Evolutionary conservation across 2,113 vertebrate genomes (phyloP), one percentile per base, ranked within the genome.

Genomic region (Myiopsitta monachus): DNA sequence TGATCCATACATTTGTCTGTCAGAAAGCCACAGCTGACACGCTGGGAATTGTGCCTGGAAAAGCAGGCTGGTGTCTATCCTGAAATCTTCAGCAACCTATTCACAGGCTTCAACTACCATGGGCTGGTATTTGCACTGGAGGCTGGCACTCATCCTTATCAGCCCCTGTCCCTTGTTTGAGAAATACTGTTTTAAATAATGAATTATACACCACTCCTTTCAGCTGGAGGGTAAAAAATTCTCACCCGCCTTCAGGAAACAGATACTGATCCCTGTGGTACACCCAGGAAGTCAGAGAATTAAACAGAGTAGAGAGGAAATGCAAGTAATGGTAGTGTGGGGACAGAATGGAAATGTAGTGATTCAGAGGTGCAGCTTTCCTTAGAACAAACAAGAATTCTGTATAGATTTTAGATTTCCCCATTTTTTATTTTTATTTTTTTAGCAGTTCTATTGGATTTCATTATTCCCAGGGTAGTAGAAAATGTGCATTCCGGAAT

Each of bases 401-500:
- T 79, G 18, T 57, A 47, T 41, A 87, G n/a, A 59, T n/a, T 59
- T 59, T 59, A 51, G 63, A 89, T 91, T 91, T 95, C 33, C 57
- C 6, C 31, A 47, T 68, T 57, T n/a, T n/a, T n/a, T 73, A 88
- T 83, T 10, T 8, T 26, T 51, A 51, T n/a, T n/a, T 59, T 59
- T 23, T 1, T 52, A 87, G 47, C 52, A 82, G 28, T 79, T 91
- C 46, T 75, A n/a, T 63, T 72, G 62, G 91, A 51, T 87, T 75
- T 44, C 36, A 57, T 91, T 94, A 72, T 92, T 95, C 70, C 77
- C 24, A 61, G 12, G 14, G 77, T 67, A 80, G 73, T 10, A 84
- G 70, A 85, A 97, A 92, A 90, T 44, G 28, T 13, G 9, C 8
- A 15, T 83, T 95, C 57, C 91, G 62, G 91, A 91, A 94, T 73